These are phyloP conservation scores for Rhagophthalmus giganteus DNA, from an alignment of 2,888 invertebrate species.

Conservation along the genomic window DNA sequence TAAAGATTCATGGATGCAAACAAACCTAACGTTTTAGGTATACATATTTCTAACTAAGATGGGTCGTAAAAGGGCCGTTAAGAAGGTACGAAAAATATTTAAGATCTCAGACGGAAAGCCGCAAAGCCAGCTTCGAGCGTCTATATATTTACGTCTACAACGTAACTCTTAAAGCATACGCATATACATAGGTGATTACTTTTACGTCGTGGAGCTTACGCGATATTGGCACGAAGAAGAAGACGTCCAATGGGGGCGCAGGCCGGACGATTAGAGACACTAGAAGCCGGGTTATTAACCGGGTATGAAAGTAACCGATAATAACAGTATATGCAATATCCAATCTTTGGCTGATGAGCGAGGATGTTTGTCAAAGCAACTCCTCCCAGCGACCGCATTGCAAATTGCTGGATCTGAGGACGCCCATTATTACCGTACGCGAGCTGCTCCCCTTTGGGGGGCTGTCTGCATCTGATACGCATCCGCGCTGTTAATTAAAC, in stretches of 20 bases:
- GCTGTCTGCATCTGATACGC: conserved; percentile 49
- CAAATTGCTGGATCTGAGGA: conserved; percentile 44
- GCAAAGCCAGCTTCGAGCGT: conserved; percentile 4
- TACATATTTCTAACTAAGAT: conserved; percentile 8
- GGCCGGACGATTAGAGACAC: conserved; percentile 32
- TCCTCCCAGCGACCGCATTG: conserved; percentile 39
- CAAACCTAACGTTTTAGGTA: conserved; percentile 13
- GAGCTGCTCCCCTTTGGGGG: conserved; percentile 44
- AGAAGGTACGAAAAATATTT: conserved; percentile 10
- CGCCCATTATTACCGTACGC: conserved; percentile 49
- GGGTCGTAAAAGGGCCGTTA: conserved; percentile 15
- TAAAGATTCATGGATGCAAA: conserved; percentile 11
- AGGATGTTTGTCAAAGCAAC: conserved; percentile 44
- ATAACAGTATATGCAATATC: conserved; percentile 47
- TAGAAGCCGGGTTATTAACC: conserved; percentile 40
- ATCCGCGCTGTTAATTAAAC: conserved; percentile 50
- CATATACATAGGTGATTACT: conserved; percentile 27
- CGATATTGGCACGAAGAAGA: conserved; percentile 3
- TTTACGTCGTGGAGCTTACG: conserved; percentile 14
- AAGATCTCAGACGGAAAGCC: conserved; percentile 13
- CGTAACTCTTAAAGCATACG: conserved; percentile 31
- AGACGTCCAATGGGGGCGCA: conserved; percentile 24
- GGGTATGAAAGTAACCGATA: conserved; percentile 43
- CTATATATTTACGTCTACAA: conserved; percentile 9
- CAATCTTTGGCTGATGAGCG: conserved; percentile 49